Conservation (phyloP, 2,888 invertebrate species). For the Theretra japonica region DNA sequence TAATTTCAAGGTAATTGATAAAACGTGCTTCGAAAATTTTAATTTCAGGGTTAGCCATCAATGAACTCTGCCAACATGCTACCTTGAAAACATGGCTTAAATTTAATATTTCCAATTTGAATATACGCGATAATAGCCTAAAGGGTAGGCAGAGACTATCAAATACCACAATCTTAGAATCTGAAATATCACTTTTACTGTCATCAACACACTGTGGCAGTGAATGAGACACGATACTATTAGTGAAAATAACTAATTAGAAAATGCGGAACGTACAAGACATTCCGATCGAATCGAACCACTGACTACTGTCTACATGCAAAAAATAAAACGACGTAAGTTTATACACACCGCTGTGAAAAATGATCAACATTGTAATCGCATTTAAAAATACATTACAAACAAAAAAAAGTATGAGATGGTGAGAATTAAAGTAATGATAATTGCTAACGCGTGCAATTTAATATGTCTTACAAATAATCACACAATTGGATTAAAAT, state of each 20-base stretch:
- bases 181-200: neutral
- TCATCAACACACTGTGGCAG: neutral
- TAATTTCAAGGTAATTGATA: neutral
- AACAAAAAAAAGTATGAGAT: neutral
- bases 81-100: too few relatives aligned
- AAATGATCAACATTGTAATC: neutral
- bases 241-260: constrained; percentile 59
- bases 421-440: neutral
- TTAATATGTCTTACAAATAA: neutral
- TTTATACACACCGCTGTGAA: constrained; percentile 45
- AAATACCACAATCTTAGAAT: too few relatives aligned
- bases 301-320: constrained; percentile 46
- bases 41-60: neutral
- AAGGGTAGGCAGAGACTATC: too few relatives aligned
- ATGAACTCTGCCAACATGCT: neutral
- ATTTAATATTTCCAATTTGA: too few relatives aligned
- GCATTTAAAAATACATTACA: neutral
- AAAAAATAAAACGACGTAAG: constrained; percentile 51
- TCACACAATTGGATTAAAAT: neutral
- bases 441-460: constrained; percentile 4
- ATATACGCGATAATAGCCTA: too few relatives aligned
- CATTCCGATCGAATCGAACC: constrained; percentile 48
- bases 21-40: neutral
- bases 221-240: constrained; percentile 32
- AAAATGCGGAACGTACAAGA: constrained; percentile 55